phyloP scores from a whole-genome alignment of 2,888 invertebrate genomes.

The Zootermopsis nevadensis region DNA sequence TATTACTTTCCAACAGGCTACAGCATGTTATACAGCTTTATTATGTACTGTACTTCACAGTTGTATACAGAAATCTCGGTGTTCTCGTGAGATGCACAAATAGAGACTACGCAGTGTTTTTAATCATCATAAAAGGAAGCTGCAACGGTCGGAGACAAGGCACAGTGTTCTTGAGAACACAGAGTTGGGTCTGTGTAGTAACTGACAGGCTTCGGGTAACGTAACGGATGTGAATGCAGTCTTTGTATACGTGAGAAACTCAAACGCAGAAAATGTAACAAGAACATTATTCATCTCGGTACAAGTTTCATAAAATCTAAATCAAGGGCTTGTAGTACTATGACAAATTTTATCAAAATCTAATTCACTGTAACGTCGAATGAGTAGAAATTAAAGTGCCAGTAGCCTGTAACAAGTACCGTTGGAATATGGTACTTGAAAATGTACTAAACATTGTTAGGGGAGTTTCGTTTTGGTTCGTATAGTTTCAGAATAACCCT shows the following conservation, averaged over 20 bases:
- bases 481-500: no score
- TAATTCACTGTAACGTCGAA: no score
- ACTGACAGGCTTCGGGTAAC: not conserved
- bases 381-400: no score
- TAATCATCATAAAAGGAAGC: conserved; percentile 10
- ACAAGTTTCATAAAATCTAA: no score
- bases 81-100: not conserved
- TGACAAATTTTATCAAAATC: no score
- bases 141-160: not conserved
- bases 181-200: not conserved
- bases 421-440: no score
- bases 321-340: no score
- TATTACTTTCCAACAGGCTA: not conserved
- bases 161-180: not conserved
- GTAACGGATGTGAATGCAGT: not conserved
- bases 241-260: not conserved
- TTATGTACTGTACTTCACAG: not conserved
- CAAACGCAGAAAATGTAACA: not conserved
- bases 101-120: conserved; percentile 6
- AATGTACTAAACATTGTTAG: no score
- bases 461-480: no score
- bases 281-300: not conserved
- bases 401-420: no score
- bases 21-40: not conserved
- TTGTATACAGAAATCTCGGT: not conserved